phyloP scores from a whole-genome alignment of 2,888 invertebrate genomes.

The Morpho achilles region DNA sequence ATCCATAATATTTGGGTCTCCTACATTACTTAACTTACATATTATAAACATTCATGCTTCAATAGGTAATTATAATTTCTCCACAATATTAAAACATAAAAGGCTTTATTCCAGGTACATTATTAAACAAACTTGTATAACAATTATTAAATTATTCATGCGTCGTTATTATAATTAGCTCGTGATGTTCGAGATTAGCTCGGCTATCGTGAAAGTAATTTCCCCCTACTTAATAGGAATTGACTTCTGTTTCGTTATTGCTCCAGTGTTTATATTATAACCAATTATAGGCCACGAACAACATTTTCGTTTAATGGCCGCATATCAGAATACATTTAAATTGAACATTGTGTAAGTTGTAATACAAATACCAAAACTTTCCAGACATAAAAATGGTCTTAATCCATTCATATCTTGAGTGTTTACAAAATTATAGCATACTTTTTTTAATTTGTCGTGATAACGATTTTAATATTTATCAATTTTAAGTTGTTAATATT shows the following conservation, averaged over 20 bases:
- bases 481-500: too few species aligned
- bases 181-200: constrained; percentile 37
- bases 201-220: constrained; percentile 34
- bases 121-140: constrained; percentile 33
- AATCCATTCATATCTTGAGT: too few species aligned
- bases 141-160: constrained; percentile 37
- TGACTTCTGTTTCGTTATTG: constrained; percentile 32
- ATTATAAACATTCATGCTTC: neutral
- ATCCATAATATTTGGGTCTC: too few species aligned
- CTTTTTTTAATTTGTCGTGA: too few species aligned
- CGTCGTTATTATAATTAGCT: constrained; percentile 41
- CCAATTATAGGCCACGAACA: constrained; percentile 2
- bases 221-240: constrained; percentile 30
- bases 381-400: too few species aligned
- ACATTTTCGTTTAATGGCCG: neutral
- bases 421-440: too few species aligned
- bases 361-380: too few species aligned
- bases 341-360: too few species aligned
- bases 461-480: too few species aligned
- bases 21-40: too few species aligned
- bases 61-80: constrained; percentile 15
- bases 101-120: constrained; percentile 11
- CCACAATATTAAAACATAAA: constrained; percentile 23
- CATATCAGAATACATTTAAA: neutral
- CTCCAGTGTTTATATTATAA: constrained; percentile 14